Base-by-base conservation (phyloP, 2,797 vertebrate species). In the Pterois miles region DNA sequence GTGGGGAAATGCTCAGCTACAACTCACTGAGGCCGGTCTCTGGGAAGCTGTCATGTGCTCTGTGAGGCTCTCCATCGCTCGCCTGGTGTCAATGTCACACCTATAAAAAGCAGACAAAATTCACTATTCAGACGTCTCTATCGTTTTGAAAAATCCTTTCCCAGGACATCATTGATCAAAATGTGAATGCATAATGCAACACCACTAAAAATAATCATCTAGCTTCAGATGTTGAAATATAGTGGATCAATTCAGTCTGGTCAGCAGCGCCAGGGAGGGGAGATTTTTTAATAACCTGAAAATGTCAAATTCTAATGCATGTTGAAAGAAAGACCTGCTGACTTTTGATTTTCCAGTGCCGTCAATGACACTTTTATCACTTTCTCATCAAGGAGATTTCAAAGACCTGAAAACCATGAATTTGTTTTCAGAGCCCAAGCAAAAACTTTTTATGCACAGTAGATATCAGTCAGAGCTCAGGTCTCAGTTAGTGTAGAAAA, bases 71-170 rank as follows among this genome's bases (percentile, higher is more conserved):
- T 97, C 95, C 90, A 99, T 92, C 59, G 94, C 95, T 81, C 87
- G 95, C 83, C 94, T 97, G 74, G 95, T 97, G 91, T 97, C 96
- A 56, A 96, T 95, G 89, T 99, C 97, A 22, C 92, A 94, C 92
- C 98, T 99, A 40, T 58, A 63, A 71, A 72, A 81, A 75, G 64
- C 12, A 77, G 60, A 86, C 36, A 71, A 87, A 82, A 68, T 81
- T 76, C 75, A 69, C 71, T 66, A 71, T 71, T 57, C 46, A 54
- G 10, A 74, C 60, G 14, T 74, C 48, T 74, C 20, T 0, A 20
- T 53, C 1, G 3, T 40, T 85, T 74, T 25, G n/a, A 76, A 80
- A 76, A 77, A 75, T 73, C 14, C 62, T 52, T 57, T 70, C 78
- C 27, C 60, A 62, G 52, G 56, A 67, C 63, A 31, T 29, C 50